A percentile compares a stretch with the other conserved stretches of the same genome.
These are phyloP conservation scores for Stenopsyche tienmushanensis DNA, from an alignment of 1,140 invertebrate species.

Conservation along the genomic window DNA sequence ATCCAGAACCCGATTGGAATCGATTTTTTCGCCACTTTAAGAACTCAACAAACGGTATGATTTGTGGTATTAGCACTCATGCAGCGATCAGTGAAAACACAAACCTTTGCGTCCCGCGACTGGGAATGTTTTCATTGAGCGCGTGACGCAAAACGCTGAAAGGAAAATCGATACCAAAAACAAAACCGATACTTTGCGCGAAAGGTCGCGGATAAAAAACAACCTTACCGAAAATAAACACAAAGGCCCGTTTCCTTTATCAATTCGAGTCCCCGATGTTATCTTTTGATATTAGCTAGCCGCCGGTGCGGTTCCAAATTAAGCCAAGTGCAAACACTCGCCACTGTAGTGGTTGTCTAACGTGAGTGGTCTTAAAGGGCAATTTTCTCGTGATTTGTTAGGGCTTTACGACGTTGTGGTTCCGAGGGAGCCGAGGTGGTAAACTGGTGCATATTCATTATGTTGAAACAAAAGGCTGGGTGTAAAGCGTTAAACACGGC, in stretches of 20 bases:
- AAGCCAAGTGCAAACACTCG: too few species aligned
- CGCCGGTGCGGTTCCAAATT: background rate
- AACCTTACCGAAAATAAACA: slow-evolving; percentile 35
- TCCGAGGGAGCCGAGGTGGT: slow-evolving; percentile 32
- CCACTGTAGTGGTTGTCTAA: too few species aligned
- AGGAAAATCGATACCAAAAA: slow-evolving; percentile 41
- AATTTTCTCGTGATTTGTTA: too few species aligned
- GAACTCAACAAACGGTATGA: too few species aligned
- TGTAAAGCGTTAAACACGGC: slow-evolving; percentile 42
- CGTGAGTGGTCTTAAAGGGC: too few species aligned
- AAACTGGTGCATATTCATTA: slow-evolving; percentile 43
- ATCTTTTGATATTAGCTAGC: slow-evolving; percentile 41
- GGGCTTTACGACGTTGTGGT: slow-evolving; percentile 28
- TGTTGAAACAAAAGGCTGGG: slow-evolving; percentile 42
- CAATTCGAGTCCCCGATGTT: slow-evolving; percentile 37
- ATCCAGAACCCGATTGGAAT: too few species aligned
- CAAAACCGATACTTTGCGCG: slow-evolving; percentile 22
- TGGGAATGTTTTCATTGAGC: slow-evolving; percentile 14
- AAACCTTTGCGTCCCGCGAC: too few species aligned
- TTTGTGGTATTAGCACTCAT: too few species aligned
- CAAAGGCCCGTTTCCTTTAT: slow-evolving; percentile 38
- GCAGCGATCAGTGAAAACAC: too few species aligned
- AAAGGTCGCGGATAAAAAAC: slow-evolving; percentile 33
- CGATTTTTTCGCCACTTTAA: too few species aligned
- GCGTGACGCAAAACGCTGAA: background rate